Evolutionary conservation across 1,140 invertebrate genomes (phyloP), one percentile per base, ranked within the genome.

Genomic region (Drosophila ogumai): DNA sequence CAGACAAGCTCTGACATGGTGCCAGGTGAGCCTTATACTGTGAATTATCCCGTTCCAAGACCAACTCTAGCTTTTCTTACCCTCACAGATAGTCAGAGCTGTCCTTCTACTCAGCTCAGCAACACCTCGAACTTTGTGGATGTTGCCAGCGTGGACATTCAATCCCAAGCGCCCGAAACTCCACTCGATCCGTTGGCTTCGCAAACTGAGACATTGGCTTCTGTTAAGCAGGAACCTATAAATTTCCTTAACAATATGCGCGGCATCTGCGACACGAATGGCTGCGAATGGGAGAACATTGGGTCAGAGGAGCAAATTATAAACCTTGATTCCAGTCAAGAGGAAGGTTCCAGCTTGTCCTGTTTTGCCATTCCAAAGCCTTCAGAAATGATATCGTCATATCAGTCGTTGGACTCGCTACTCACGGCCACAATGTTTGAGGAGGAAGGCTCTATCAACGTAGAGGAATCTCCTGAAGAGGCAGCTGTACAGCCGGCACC

Each of bases 181-280:
- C 3, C 13, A 9, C n/a, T 17, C 25, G 74, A 76, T 55, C 74
- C 74, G 1, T 41, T 76, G 10, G 4, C 32, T 38, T 5, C 36
- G 10, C 12, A 38, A 55, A 1, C n/a, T 25, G n/a, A 19, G 15
- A 12, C 36, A 6, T 0, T 44, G 4, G 19, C 12, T 15, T 3
- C 22, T 15, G 19, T 75, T 10, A 76, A 76, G 46, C 28, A 58
- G 17, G 74, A 76, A 22, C 54, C 54, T 1, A 52, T 58, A 0
- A n/a, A 17, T 1, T 67, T 44, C 6, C 40, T 76, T 6, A 44
- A 76, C 17, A 57, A 59, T 8, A 8, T 59, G 19, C 74, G 74
- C 1, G 47, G n/a, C n/a, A 41, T 31, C 17, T 41, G 28, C 6
- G 19, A 49, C 17, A 34, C 15, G 7, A 15, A 67, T 5, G 41